Conservation (phyloP, 2,113 vertebrate species). For the Strigops habroptila region DNA sequence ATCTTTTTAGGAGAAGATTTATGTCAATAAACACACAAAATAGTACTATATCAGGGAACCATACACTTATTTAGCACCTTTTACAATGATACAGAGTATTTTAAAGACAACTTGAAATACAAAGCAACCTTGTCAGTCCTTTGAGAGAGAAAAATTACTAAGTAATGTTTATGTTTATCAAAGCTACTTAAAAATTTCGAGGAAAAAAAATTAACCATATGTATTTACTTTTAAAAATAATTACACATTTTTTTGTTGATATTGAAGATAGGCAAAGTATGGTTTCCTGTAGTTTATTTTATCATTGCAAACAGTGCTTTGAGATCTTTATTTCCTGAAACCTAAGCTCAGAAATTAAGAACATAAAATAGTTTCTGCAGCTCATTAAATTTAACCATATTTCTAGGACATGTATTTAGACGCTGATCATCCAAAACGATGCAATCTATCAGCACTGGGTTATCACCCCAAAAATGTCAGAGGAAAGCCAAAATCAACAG, state of each 20-base stretch:
- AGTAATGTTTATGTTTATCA: neutral
- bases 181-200: neutral
- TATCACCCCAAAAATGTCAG: neutral
- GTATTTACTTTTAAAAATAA: neutral
- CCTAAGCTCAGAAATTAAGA: neutral
- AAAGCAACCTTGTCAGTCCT: neutral
- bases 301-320: neutral
- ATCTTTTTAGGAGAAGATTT: constrained; percentile 67
- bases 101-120: neutral
- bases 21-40: neutral
- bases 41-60: neutral
- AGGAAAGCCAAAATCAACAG: neutral
- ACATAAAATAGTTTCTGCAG: neutral
- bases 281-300: neutral
- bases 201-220: neutral
- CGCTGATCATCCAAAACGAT: neutral
- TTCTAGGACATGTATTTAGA: neutral
- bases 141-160: neutral
- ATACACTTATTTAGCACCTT: neutral
- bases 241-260: neutral
- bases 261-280: neutral
- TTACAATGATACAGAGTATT: neutral
- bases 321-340: neutral
- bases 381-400: neutral
- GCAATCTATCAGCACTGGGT: too few relatives aligned